These are phyloP conservation scores for Eupithecia abbreviata DNA, from an alignment of 2,888 invertebrate genomes.

Conservation along the genomic window DNA sequence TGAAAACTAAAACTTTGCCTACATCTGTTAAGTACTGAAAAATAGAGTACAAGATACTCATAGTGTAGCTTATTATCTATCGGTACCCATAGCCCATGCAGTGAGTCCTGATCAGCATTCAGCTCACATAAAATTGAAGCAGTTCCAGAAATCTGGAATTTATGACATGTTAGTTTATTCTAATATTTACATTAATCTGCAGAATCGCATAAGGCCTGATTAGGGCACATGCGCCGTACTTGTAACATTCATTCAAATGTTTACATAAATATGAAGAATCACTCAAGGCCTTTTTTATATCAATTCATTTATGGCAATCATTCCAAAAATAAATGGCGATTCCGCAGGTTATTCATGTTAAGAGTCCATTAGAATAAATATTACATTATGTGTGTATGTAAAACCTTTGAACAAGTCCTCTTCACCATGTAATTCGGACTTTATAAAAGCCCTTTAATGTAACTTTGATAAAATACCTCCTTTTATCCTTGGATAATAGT, in stretches of 20 bases:
- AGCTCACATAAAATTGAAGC: not conserved
- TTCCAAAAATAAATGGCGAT: not conserved
- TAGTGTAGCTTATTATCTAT: not conserved
- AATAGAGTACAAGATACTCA: not conserved
- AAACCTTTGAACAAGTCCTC: not conserved
- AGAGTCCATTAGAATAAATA: not conserved
- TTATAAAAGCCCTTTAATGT: not conserved
- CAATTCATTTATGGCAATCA: too few species aligned
- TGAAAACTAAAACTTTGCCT: too few species aligned
- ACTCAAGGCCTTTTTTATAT: too few species aligned
- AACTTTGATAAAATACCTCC: slow-evolving; percentile 73
- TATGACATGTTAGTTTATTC: not conserved
- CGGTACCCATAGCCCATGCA: not conserved
- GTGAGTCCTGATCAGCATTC: not conserved
- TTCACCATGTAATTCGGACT: too few species aligned
- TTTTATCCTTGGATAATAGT: slow-evolving; percentile 92
- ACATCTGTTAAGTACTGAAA: not conserved
- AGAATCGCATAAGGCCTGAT: too few species aligned
- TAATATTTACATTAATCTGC: not conserved
- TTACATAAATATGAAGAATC: too few species aligned
- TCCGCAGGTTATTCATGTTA: not conserved
- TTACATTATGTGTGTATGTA: not conserved
- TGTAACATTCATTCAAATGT: too few species aligned
- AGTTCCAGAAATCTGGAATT: not conserved
- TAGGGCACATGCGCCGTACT: too few species aligned